Evolutionary conservation across 2,888 invertebrate species (phyloP), one percentile per base, ranked within the genome.

Genomic region (Mimumesa dahlbomi): DNA sequence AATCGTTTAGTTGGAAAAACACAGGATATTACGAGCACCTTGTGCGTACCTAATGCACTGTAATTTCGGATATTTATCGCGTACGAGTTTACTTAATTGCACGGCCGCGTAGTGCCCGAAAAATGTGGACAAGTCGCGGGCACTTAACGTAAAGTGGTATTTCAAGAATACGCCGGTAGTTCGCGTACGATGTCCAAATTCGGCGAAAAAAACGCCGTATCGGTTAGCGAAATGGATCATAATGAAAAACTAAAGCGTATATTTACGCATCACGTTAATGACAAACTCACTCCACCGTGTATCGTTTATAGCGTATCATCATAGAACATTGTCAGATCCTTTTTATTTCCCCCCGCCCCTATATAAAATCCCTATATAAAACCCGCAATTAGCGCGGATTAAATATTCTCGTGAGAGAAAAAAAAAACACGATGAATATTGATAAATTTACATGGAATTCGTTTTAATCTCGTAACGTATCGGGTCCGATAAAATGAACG

Each of bases 61-160:
- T 57, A 75, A 71, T 71, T 62, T 66, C 25, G 62, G 21, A 45
- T 52, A 59, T 72, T 72, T 72, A 67, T 63, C 62, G 63, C 29
- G 16, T 42, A 45, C 57, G 34, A 11, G 46, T 45, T 63, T 38
- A 29, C 38, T 38, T 40, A 36, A 58, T 73, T 42, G 49, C 45
- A 40, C 18, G 18, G 38, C 16, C 3, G 16, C 2, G 57, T 38
- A 11, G 18, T 40, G 38, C 29, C 42, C 42, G 43, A 18, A 40
- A n/a, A 58, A 63, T 21, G 38, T 22, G 21, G 18, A 22, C 11
- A 22, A 31, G 13, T 38, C 31, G 52, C 21, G 13, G 5, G n/a
- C 14, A 46, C 31, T 63, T 49, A 45, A 46, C 29, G 13, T 21
- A 43, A n/a, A 25, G 46, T 16, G 25, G 9, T 59, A 58, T 56